These are phyloP conservation scores for Drosophila cognata DNA, from an alignment of 2,888 invertebrate genomes.

Conservation along the genomic window DNA sequence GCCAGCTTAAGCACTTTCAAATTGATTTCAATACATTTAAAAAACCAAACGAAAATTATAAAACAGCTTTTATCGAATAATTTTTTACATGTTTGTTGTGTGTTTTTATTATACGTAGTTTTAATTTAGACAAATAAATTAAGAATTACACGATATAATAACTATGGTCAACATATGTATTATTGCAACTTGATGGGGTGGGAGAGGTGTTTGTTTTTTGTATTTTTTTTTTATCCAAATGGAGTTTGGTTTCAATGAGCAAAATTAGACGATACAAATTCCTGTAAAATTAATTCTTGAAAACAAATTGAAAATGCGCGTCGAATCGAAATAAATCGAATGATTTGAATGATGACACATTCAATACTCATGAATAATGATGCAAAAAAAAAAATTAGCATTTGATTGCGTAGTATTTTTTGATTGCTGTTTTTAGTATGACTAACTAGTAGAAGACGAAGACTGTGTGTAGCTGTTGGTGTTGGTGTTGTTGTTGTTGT, in stretches of 20 bases:
- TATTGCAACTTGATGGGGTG: slow-evolving; percentile 53
- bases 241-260: slow-evolving; percentile 27
- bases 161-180: slow-evolving; percentile 74
- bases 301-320: slow-evolving; percentile 64
- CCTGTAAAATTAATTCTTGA: slow-evolving; percentile 45
- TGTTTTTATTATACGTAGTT: slow-evolving; percentile 74
- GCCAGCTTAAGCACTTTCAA: background rate
- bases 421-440: slow-evolving; percentile 41
- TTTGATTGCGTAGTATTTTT: slow-evolving; percentile 13
- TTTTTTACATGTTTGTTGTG: slow-evolving; percentile 45
- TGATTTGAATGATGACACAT: slow-evolving; percentile 42
- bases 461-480: slow-evolving; percentile 3
- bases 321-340: slow-evolving; percentile 52
- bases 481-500: background rate
- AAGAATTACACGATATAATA: slow-evolving; percentile 79
- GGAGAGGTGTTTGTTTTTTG: background rate
- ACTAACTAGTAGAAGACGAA: slow-evolving; percentile 46
- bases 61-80: slow-evolving; percentile 2
- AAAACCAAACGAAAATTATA: background rate
- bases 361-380: slow-evolving; percentile 34
- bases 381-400: slow-evolving; percentile 1
- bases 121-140: slow-evolving; percentile 79
- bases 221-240: background rate
- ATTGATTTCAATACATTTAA: background rate
- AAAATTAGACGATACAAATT: slow-evolving; percentile 31